phyloP scores from a whole-genome alignment of 2,113 vertebrate genomes.

The Rhynchomys soricoides region DNA sequence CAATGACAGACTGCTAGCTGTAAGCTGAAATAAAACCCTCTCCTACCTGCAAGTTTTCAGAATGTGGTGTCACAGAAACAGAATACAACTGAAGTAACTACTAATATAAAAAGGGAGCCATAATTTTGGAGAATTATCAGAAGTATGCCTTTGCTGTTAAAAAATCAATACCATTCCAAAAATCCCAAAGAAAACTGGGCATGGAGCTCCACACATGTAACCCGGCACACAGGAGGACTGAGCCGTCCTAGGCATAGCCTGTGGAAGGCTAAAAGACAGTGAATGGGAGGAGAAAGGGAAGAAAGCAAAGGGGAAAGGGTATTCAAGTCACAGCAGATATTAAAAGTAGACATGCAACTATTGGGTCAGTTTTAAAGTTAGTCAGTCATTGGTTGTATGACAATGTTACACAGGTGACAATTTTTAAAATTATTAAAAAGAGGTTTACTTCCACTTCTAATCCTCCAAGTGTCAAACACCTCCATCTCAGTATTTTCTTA shows the following conservation, averaged over 20 bases:
- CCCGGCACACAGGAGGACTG: too few relatives aligned
- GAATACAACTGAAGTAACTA: too few relatives aligned
- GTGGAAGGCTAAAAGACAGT: accelerated
- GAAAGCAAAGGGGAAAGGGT: background rate
- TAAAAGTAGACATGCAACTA: background rate
- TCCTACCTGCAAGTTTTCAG: background rate
- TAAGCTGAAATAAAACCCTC: background rate
- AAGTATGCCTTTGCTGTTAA: background rate
- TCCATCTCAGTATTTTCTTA: background rate
- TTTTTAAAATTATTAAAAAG: conserved; percentile 25
- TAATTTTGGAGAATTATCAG: background rate
- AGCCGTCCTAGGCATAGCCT: too few relatives aligned
- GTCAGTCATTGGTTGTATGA: background rate
- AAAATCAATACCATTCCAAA: background rate
- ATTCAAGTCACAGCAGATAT: background rate
- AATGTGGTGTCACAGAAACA: background rate
- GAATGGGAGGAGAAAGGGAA: background rate
- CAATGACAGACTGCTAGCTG: background rate
- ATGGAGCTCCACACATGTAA: background rate
- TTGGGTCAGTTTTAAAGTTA: conserved; percentile 16
- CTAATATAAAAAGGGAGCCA: conserved; percentile 32
- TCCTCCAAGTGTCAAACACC: background rate
- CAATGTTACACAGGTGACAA: background rate
- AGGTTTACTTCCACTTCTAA: conserved; percentile 32
- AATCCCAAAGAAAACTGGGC: background rate